A percentile compares a stretch with the other conserved stretches of the same genome.
phyloP scores from a whole-genome alignment of 2,888 invertebrate species.

The Masnerella sp. region DNA sequence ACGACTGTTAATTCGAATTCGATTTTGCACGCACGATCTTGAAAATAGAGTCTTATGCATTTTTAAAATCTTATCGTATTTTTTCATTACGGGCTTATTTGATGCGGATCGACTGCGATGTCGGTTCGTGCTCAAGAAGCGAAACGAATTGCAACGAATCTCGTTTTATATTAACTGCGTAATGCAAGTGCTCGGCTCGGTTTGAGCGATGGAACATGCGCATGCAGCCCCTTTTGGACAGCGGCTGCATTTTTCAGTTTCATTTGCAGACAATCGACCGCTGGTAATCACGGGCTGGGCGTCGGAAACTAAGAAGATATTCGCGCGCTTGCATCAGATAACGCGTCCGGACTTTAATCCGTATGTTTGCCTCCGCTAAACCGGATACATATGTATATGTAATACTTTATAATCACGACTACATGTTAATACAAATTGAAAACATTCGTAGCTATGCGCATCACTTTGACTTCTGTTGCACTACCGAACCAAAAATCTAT shows the following conservation, averaged over 20 bases:
- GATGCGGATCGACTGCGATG: constrained; percentile 59
- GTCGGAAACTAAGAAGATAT: constrained; percentile 74
- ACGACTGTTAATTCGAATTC: constrained; percentile 50
- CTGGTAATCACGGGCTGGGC: constrained; percentile 71
- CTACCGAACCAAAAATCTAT: too few relatives aligned
- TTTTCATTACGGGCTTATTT: constrained; percentile 55
- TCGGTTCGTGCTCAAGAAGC: constrained; percentile 63
- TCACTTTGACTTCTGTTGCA: constrained; percentile 11
- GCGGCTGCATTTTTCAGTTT: constrained; percentile 71
- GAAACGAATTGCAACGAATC: constrained; percentile 66
- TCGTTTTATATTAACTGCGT: constrained; percentile 64
- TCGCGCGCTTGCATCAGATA: constrained; percentile 74
- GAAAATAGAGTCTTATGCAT: constrained; percentile 59
- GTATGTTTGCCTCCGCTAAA: constrained; percentile 51
- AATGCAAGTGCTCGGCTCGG: constrained; percentile 55
- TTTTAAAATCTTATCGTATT: constrained; percentile 58
- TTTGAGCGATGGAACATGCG: constrained; percentile 61
- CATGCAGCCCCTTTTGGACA: constrained; percentile 64
- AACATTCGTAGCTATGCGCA: constrained; percentile 43
- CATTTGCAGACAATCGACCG: constrained; percentile 72
- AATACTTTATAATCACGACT: constrained; percentile 57
- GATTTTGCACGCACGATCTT: constrained; percentile 51
- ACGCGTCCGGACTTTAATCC: constrained; percentile 61
- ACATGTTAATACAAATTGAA: constrained; percentile 59
- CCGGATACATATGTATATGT: constrained; percentile 64